Evolutionary conservation across 30 jellyfish, hydroid and myxozoan genomes (phyloP), one percentile per base, ranked within the genome.

Genomic region (Aurelia sp.): DNA sequence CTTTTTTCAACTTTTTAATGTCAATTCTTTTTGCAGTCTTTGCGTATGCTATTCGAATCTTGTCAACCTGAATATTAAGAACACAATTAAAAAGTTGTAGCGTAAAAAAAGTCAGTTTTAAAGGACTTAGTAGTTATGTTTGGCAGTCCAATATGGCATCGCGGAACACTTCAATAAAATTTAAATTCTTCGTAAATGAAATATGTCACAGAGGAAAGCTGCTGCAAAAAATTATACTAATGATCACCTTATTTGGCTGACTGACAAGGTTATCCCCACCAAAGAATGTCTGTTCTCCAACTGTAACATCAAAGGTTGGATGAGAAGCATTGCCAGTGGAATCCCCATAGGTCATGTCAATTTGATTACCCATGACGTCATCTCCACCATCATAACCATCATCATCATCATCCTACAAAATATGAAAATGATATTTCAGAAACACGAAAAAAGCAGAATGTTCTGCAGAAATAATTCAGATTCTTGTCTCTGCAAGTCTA

Each of bases 21-120:
- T 95, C 99, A 30, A 95, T 82, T 58, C 94, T 57, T 72, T 95
- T 95, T 15, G 99, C 99, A 50, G 98, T 59, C 61, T 90, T 95
- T 16, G 99, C 99, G 67, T 95, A 95, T 31, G 90, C 63, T 12
- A 94, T 90, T 44, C 81, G 85, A 4, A 90, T 84, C 58, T 76
- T 76, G 62, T 90, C 87, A 44, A 90, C 95, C 94, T 90, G 87
- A 52, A 15, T 59, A 51, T 19, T 21, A 48, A 11, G 4, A 6
- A n/a, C 1, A 3, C 4, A 3, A 75, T 4, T 2, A 4, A 22
- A 16, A 66, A 30, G 60, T n/a, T 19, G 22, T 48, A 73, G 70
- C 17, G 8, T 13, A 3, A n/a, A 70, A 70, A 21, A 17, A 17
- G 20, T 30, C 20, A 11, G 35, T 69, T 21, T 37, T 37, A 37